These are phyloP conservation scores for Puma concolor DNA, from an alignment of 2,113 vertebrate species.

Conservation along the genomic window DNA sequence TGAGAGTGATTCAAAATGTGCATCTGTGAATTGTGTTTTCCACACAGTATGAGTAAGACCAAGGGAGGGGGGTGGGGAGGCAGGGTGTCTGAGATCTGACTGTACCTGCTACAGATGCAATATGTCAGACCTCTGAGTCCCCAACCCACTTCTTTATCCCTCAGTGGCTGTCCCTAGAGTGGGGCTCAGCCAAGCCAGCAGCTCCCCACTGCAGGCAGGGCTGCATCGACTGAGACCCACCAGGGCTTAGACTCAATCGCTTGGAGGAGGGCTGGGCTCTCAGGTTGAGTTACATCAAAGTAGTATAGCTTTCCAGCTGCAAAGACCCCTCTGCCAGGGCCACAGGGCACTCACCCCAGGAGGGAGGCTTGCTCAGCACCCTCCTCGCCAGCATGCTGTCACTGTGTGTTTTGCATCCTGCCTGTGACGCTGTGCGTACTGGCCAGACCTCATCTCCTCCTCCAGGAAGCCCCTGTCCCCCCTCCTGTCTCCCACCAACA, in stretches of 20 bases:
- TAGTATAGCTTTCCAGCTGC: background rate
- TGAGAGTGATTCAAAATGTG: background rate
- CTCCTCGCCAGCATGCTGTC: background rate
- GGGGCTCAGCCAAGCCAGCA: background rate
- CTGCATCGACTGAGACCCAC: background rate
- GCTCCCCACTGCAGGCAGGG: too few species aligned
- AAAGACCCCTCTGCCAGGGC: background rate
- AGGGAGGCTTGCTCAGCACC: background rate
- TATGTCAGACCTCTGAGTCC: rapidly evolving
- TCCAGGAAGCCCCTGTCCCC: background rate
- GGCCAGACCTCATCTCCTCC: background rate
- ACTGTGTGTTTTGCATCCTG: background rate
- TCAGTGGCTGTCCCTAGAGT: background rate
- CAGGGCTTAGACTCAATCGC: background rate
- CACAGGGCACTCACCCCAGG: background rate
- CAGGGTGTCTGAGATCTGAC: background rate
- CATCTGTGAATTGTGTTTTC: background rate
- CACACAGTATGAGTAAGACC: background rate
- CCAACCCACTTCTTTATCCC: background rate
- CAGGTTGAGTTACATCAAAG: background rate
- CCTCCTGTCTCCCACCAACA: background rate
- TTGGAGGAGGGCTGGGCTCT: background rate
- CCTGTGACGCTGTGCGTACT: background rate
- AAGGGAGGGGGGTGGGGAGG: background rate
- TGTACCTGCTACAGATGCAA: too few species aligned